A percentile compares a stretch with the other conserved stretches of the same genome.
Evolutionary conservation across 2,113 vertebrate species (phyloP).

Genomic region (Mesoclemmys tuberculata): DNA sequence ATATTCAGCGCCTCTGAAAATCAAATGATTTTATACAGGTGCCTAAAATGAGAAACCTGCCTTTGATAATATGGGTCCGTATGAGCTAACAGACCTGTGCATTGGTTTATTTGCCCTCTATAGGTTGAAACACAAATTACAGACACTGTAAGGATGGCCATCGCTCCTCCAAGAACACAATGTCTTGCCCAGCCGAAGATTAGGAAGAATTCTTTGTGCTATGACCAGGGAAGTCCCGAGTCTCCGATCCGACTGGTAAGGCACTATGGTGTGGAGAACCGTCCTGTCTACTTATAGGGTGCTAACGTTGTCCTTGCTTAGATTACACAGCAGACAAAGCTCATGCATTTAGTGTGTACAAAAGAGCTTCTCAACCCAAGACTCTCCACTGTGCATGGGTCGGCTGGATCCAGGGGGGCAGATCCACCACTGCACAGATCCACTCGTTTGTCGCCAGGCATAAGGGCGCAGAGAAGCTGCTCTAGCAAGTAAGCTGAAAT

Average conservation of each 20-base stretch:
- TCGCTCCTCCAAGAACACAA: neutral
- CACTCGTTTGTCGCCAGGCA: neutral
- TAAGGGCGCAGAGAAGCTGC: neutral
- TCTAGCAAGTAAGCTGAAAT: neutral
- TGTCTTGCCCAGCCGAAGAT: slow-evolving; percentile 56
- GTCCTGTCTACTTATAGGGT: neutral
- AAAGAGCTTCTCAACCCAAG: neutral
- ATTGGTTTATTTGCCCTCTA: neutral
- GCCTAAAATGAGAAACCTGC: neutral
- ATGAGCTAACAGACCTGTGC: neutral
- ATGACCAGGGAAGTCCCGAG: neutral
- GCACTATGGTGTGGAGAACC: neutral
- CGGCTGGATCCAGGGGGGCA: neutral
- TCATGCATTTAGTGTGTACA: neutral
- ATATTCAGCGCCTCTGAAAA: neutral
- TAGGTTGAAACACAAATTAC: slow-evolving; percentile 61
- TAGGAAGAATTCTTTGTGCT: slow-evolving; percentile 47
- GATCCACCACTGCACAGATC: neutral
- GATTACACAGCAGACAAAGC: neutral
- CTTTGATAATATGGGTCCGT: neutral
- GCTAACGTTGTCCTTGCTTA: neutral
- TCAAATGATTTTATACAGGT: neutral
- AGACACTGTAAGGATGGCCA: neutral
- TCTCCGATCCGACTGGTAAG: slow-evolving; percentile 63
- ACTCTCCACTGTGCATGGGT: neutral